Evolutionary conservation across 1,140 invertebrate genomes (phyloP).

Genomic region (Scylla paramamosain): DNA sequence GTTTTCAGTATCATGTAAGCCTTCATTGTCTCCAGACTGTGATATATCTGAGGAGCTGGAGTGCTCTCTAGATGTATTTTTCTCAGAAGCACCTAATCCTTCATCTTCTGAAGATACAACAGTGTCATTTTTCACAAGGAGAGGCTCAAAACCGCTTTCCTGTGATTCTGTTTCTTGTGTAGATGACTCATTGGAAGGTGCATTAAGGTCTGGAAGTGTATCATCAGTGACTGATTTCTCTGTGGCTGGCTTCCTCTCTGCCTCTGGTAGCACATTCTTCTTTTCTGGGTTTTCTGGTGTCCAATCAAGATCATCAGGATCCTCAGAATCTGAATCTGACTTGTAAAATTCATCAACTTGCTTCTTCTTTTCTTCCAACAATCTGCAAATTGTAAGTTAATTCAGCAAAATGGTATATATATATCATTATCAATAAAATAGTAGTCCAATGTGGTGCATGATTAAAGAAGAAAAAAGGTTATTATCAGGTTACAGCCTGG

Average conservation of each 20-base stretch:
- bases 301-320: conserved; percentile 61
- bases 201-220: not conserved
- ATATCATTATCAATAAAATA: not conserved
- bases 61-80: not conserved
- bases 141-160: not conserved
- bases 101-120: not conserved
- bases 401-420: conserved; percentile 78
- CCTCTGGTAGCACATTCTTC: not conserved
- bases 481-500: no score
- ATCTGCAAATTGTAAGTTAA: conserved; percentile 79
- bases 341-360: conserved; percentile 84
- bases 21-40: not conserved
- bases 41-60: not conserved
- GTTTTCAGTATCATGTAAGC: not conserved
- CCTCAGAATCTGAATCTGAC: conserved; percentile 82
- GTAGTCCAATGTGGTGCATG: no score
- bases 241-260: not conserved
- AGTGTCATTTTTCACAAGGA: not conserved
- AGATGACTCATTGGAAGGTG: not conserved
- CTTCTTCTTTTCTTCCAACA: conserved; percentile 82
- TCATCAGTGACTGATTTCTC: not conserved
- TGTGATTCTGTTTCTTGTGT: not conserved
- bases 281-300: not conserved
- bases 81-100: conserved; percentile 27
- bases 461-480: no score